A percentile compares a stretch with the other conserved stretches of the same genome.
Conservation (phyloP, 2,797 vertebrate species). For the Protosalanx chinensis region DNA sequence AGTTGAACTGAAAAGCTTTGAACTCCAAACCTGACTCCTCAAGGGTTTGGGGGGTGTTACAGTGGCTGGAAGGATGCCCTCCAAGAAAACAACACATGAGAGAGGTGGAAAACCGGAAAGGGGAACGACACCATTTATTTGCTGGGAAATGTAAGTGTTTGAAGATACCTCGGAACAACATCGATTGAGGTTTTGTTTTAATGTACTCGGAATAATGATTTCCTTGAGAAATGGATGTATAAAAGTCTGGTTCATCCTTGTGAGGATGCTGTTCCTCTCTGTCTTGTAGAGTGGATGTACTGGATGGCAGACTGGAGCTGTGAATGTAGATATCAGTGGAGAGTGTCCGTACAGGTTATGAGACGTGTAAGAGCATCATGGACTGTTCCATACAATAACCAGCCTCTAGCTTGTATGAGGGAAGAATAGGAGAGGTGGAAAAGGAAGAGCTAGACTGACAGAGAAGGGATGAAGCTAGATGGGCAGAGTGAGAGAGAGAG, state of each 20-base stretch:
- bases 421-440: not conserved
- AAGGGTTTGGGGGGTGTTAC: slow-evolving; percentile 46
- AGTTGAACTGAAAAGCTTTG: slow-evolving; percentile 56
- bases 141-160: not conserved
- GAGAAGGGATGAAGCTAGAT: not conserved
- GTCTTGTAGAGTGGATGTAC: not conserved
- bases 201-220: too few species aligned
- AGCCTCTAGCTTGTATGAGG: not conserved
- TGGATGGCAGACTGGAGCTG: not conserved
- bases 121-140: slow-evolving; percentile 1
- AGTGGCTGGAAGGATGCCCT: slow-evolving; percentile 23
- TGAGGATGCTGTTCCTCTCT: not conserved
- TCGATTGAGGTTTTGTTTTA: too few species aligned
- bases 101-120: slow-evolving; percentile 10
- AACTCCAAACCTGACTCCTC: slow-evolving; percentile 51
- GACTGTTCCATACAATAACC: not conserved
- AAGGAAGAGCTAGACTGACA: not conserved
- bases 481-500: not conserved
- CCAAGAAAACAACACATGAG: slow-evolving; percentile 35
- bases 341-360: not conserved
- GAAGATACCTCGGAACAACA: not conserved
- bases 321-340: slow-evolving; percentile 1
- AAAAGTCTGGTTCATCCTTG: not conserved
- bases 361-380: not conserved
- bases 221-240: too few species aligned